Evolutionary conservation across 2,113 vertebrate species (phyloP), one percentile per base, ranked within the genome.

Genomic region (Oreochromis niloticus): DNA sequence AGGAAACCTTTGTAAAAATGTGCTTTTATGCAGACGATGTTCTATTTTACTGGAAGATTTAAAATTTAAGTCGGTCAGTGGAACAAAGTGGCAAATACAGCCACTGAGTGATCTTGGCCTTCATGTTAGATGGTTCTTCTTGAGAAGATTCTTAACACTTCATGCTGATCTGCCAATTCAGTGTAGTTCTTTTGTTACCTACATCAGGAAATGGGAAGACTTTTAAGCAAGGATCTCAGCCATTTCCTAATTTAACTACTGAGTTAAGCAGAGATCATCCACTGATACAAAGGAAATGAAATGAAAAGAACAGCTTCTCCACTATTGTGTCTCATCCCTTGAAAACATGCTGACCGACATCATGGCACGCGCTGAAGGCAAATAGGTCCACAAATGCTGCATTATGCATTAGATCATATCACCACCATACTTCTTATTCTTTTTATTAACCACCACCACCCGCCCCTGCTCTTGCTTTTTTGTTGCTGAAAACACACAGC

Each of bases 241-340:
- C 87, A 90, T 90, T 94, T 95, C 89, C 89, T 93, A 94, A 94
- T 95, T 93, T 93, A 95, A 95, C 24, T 87, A 85, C 66, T 17
- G 83, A 89, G 89, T 95, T 93, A 91, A 95, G 86, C 87, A n/a
- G 86, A 92, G 93, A 91, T 95, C 91, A 96, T 93, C 93, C 92
- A 93, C 46, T 84, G 83, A 85, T 80, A 92, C 92, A 95, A 94
- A 94, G 66, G 84, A 93, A 91, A 92, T 82, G 83, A 94, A 91
- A 92, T 83, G 71, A 95, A 95, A 96, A 94, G 91, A 96, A 95
- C 95, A 95, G 92, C 88, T 89, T 92, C 83, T 89, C 87, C 66
- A 80, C 82, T 90, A 93, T 93, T 91, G 81, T 88, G 89, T 92
- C 87, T 93, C 93, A 90, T 94, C 91, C 93, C 91, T 90, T 92